Conservation (phyloP, 2,113 vertebrate species). For the Barbus barbus region DNA sequence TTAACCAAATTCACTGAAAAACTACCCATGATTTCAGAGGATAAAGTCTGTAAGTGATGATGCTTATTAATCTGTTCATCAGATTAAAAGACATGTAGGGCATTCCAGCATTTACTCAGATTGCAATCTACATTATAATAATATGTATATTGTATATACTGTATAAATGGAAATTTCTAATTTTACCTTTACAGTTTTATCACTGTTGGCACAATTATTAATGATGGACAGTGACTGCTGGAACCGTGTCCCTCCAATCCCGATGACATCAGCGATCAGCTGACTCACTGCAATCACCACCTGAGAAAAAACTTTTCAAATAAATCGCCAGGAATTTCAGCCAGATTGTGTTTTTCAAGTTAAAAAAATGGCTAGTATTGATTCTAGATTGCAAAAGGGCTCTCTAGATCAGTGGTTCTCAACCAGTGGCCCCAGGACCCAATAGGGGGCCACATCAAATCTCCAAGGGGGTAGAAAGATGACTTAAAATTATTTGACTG, state of each 20-base stretch:
- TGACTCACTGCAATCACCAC: constrained; percentile 98
- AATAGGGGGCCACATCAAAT: not conserved
- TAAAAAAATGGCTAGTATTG: not conserved
- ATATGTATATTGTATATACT: not conserved
- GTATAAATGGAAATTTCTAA: not conserved
- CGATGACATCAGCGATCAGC: constrained; percentile 95
- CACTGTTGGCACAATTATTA: constrained; percentile 97
- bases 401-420: not conserved
- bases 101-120: not conserved
- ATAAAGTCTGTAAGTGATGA: too few species aligned
- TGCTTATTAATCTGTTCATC: too few species aligned
- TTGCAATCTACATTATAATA: not conserved
- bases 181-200: constrained; percentile 89
- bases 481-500: not conserved
- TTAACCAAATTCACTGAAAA: not conserved
- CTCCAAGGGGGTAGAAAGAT: not conserved
- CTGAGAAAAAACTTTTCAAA: constrained; percentile 62
- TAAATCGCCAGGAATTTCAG: not conserved
- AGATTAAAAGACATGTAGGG: too few species aligned
- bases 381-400: not conserved
- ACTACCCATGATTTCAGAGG: too few species aligned
- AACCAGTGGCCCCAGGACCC: not conserved
- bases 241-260: constrained; percentile 96
- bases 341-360: not conserved
- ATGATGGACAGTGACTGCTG: constrained; percentile 98